These are phyloP conservation scores for Entelurus aequoreus DNA, from an alignment of 2,113 vertebrate species.

Conservation along the genomic window DNA sequence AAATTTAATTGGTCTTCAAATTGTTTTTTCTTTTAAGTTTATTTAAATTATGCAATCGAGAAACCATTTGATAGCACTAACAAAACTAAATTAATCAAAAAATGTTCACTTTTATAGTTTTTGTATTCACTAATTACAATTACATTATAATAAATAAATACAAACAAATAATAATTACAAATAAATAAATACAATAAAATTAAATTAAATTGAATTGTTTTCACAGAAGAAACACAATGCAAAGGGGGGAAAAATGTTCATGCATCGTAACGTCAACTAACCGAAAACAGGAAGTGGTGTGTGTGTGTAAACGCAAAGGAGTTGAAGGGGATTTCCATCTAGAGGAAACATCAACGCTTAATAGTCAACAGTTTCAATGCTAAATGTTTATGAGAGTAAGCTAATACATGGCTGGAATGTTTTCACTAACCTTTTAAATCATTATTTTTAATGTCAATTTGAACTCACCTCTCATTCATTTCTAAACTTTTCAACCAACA, in stretches of 20 bases:
- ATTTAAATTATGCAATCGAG: no score
- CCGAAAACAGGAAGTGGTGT: conserved; percentile 58
- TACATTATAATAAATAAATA: no score
- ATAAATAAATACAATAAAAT: no score
- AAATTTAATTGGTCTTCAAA: no score
- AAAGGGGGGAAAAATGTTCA: conserved; percentile 18
- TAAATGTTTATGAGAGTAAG: background rate
- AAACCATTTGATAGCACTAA: no score
- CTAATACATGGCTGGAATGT: background rate
- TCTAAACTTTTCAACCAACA: conserved; percentile 14
- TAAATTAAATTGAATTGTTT: background rate
- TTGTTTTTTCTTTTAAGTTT: no score
- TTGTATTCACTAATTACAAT: no score
- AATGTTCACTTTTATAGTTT: no score
- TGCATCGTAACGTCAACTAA: conserved; percentile 34
- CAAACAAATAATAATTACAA: no score
- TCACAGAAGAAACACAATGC: conserved; percentile 16
- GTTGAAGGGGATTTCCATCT: conserved; percentile 46
- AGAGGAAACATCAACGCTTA: conserved; percentile 23
- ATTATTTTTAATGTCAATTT: no score
- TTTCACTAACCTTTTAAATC: background rate
- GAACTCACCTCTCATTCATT: background rate
- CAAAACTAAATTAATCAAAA: no score
- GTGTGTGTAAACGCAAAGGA: background rate
- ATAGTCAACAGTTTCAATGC: background rate